Conservation (phyloP, 2,113 vertebrate species). For the Carassius carassius region DNA sequence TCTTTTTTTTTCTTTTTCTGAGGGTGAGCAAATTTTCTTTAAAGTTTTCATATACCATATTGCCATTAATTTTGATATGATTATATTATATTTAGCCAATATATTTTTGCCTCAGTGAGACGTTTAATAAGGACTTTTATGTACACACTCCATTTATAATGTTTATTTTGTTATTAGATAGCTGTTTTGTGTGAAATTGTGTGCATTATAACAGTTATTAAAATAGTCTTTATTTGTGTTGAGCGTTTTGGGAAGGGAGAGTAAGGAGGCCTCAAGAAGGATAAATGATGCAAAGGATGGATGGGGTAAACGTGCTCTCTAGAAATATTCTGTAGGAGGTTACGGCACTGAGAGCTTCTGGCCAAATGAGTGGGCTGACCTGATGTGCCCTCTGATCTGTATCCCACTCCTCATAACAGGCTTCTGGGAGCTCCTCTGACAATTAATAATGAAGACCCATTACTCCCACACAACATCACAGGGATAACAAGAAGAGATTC, state of each 20-base stretch:
- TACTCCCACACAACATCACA: conserved; percentile 36
- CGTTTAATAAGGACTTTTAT: background rate
- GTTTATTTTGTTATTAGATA: background rate
- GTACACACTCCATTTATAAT: background rate
- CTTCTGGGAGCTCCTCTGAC: conserved; percentile 17
- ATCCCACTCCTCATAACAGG: conserved; percentile 39
- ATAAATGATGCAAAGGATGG: conserved; percentile 8
- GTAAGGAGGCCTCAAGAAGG: background rate
- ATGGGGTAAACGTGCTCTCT: background rate
- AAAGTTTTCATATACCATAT: no score
- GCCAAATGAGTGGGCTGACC: conserved; percentile 36
- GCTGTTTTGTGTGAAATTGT: background rate
- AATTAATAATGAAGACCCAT: conserved; percentile 11
- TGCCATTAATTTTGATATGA: background rate
- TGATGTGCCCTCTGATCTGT: conserved; percentile 35
- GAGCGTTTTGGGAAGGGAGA: conserved; percentile 3
- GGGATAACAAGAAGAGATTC: background rate
- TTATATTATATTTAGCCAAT: background rate
- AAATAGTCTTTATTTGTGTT: conserved; percentile 4
- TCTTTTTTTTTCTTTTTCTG: no score
- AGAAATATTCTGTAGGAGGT: conserved; percentile 26
- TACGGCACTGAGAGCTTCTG: background rate
- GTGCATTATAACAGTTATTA: background rate
- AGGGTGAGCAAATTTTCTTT: no score
- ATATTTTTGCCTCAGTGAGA: background rate